phyloP scores from a whole-genome alignment of 1,140 invertebrate genomes.

The Archivesica marissinica region DNA sequence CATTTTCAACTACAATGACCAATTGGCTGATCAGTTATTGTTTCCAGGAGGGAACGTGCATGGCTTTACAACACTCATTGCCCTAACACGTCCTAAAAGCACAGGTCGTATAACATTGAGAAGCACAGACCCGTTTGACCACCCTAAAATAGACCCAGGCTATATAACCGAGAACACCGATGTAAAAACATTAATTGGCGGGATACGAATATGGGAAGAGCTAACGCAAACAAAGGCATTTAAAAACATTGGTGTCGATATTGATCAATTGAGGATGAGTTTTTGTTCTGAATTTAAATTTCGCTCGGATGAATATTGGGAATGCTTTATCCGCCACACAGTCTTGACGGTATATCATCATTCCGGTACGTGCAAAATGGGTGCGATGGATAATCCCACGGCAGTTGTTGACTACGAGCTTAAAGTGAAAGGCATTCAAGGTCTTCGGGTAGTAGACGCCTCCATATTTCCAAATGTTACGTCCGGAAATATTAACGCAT shows the following conservation, averaged over 20 bases:
- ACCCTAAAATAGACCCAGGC: not conserved
- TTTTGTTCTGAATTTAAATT: constrained; percentile 22
- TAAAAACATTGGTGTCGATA: constrained; percentile 18
- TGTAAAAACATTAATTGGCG: constrained; percentile 1
- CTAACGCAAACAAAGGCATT: not conserved
- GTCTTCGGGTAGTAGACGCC: constrained; percentile 62
- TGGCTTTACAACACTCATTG: not conserved
- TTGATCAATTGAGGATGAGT: not conserved
- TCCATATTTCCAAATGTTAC: constrained; percentile 71
- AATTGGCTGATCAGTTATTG: not conserved
- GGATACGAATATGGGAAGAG: constrained; percentile 27
- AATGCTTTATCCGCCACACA: constrained; percentile 75
- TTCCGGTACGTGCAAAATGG: constrained; percentile 96
- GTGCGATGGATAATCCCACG: constrained; percentile 91
- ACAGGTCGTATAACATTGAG: not conserved
- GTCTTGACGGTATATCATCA: constrained; percentile 91
- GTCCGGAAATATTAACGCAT: constrained; percentile 91
- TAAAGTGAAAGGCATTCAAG: constrained; percentile 32
- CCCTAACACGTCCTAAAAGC: not conserved
- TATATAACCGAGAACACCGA: not conserved
- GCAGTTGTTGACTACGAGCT: constrained; percentile 93
- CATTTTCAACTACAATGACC: not conserved
- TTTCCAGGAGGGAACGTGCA: not conserved
- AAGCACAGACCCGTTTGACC: constrained; percentile 2
- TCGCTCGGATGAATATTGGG: constrained; percentile 76